Conservation (phyloP, 2,797 vertebrate genomes). For the Sibirionetta formosa region DNA sequence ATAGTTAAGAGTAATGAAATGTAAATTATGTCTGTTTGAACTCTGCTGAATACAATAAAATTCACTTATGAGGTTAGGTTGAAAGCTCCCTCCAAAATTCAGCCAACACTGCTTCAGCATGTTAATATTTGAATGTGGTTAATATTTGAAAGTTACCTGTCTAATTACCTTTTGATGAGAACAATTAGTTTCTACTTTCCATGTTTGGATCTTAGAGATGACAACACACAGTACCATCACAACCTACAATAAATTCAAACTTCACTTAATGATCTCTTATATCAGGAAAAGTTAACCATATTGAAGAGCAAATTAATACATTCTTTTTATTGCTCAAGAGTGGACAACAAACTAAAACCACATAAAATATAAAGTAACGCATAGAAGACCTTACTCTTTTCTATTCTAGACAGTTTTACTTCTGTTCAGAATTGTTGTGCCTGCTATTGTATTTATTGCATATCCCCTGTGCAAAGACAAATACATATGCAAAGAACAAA, state of each 20-base stretch:
- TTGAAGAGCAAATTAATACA: background rate
- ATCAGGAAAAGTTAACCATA: background rate
- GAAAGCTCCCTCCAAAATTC: background rate
- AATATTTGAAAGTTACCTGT: background rate
- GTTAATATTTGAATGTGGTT: background rate
- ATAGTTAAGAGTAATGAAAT: conserved; percentile 1
- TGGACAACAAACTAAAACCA: background rate
- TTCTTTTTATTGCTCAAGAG: background rate
- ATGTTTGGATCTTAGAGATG: background rate
- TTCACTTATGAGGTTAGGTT: background rate
- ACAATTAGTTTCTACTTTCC: background rate
- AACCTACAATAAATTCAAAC: background rate
- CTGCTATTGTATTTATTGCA: background rate
- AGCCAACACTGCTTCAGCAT: background rate
- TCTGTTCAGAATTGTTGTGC: background rate
- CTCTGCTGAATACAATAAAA: background rate
- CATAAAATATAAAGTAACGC: background rate
- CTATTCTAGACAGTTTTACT: background rate
- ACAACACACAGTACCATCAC: background rate
- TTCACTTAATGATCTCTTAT: background rate
- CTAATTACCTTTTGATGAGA: background rate
- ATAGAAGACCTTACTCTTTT: background rate
- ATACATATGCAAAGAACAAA: background rate
- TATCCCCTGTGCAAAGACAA: background rate
- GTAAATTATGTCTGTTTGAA: conserved; percentile 5